phyloP scores from a whole-genome alignment of 2,113 vertebrate species.

The Piliocolobus tephrosceles region DNA sequence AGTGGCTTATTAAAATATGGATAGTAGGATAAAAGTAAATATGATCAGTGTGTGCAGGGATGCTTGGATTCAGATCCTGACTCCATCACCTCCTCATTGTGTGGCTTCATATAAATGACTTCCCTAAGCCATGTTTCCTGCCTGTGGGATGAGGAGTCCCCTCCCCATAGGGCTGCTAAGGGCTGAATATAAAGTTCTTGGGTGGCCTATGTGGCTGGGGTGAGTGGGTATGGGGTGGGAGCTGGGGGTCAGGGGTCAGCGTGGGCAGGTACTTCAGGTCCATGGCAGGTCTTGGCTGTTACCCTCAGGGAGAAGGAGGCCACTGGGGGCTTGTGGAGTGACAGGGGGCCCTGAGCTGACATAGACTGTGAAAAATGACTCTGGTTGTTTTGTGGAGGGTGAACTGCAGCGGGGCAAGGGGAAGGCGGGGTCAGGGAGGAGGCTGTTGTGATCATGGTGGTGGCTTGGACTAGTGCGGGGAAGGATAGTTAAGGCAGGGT shows the following conservation, averaged over 20 bases:
- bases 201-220: neutral
- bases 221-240: no score
- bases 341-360: neutral
- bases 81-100: neutral
- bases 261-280: rapidly evolving
- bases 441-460: rapidly evolving
- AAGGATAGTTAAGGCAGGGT: neutral
- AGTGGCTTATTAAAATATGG: neutral
- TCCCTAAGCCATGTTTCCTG: neutral
- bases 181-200: neutral
- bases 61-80: neutral
- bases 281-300: rapidly evolving
- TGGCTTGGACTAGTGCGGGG: neutral
- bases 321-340: no score
- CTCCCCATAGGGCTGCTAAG: neutral
- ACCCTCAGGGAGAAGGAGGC: neutral
- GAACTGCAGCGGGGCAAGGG: no score
- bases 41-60: neutral
- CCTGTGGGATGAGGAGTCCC: neutral
- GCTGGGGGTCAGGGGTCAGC: neutral
- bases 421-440: neutral
- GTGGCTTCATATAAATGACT: neutral
- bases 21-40: neutral
- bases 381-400: neutral
- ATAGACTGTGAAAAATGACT: neutral